Base-by-base conservation (phyloP, 1,140 invertebrate genomes). In the Zaprionus camerounensis region DNA sequence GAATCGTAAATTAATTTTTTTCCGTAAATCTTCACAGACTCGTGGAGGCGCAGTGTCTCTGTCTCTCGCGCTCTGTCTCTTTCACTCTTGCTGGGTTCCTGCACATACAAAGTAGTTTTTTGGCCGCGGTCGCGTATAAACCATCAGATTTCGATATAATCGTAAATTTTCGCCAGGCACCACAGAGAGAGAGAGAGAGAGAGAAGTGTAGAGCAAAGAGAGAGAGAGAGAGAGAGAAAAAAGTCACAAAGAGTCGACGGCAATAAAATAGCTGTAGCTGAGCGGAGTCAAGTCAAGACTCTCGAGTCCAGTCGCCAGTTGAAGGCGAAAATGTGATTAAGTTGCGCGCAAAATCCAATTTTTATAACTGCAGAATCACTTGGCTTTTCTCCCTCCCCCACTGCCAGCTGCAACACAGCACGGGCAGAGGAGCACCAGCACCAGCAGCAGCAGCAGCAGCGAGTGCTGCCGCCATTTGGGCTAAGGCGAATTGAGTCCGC, bases 91-190 rank as follows among this genome's bases (percentile, higher is more conserved):
- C 64, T 56, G 5, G 9, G 9, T 44, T 51, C 58, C 69, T 53
- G 64, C 59, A 69, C 69, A 72, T 72, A 71, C 63, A 73, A 73
- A 69, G 66, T 66, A 71, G 44, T 58, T 77, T 84, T 86, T 87
- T 65, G 77, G 80, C 67, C 78, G 65, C 78, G 46, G 82, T 78
- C 87, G 85, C 85, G 77, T 85, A 88, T 88, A 88, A 88, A 88
- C 85, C 85, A 88, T 88, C 85, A 90, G 85, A 90, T 88, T 88
- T 88, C 85, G 85, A 88, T 88, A 88, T 88, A 88, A 88, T 88
- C 85, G 85, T 88, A 88, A 88, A 88, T 88, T 88, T 88, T 88
- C 81, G 85, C 85, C 81, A 74, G 77, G 73, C 72, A 71, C 68
- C 80, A 80, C 51, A 71, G 53, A 24, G 20, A 46, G 17, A 17